Evolutionary conservation across 2,888 invertebrate species (phyloP).

Genomic region (Phoenoteleia sp.): DNA sequence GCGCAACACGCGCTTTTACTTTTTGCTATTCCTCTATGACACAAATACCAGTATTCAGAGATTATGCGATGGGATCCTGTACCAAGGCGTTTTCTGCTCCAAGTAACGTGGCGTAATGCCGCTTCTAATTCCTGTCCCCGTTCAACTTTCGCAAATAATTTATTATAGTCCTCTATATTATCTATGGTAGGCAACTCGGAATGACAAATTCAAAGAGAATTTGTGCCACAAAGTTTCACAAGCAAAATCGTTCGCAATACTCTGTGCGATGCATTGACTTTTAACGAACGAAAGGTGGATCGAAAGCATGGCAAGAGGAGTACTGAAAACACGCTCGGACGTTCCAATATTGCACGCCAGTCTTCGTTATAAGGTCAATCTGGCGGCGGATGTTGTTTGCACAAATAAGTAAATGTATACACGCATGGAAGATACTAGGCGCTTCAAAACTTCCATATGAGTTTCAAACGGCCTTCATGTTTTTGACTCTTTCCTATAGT

Average conservation of each 20-base stretch:
- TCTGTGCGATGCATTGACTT: constrained; percentile 56
- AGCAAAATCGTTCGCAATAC: constrained; percentile 53
- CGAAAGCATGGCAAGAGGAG: constrained; percentile 39
- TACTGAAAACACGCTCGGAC: constrained; percentile 61
- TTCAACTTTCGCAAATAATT: constrained; percentile 44
- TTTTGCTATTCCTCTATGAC: constrained; percentile 14
- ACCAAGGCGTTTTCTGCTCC: not conserved
- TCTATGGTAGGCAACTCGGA: constrained; percentile 35
- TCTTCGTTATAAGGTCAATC: constrained; percentile 68
- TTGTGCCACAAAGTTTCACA: constrained; percentile 55
- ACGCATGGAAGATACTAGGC: constrained; percentile 59
- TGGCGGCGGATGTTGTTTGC: constrained; percentile 68
- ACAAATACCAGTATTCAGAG: constrained; percentile 29
- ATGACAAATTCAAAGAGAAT: constrained; percentile 58
- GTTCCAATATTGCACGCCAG: constrained; percentile 64
- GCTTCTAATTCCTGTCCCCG: constrained; percentile 42
- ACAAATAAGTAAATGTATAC: constrained; percentile 67
- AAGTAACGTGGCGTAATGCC: constrained; percentile 33
- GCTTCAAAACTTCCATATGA: constrained; percentile 68
- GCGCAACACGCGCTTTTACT: not conserved
- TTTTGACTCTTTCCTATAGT: constrained; percentile 37
- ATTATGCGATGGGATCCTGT: constrained; percentile 16
- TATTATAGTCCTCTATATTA: constrained; percentile 49
- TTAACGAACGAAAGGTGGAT: constrained; percentile 64
- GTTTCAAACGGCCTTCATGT: constrained; percentile 47